phyloP scores from a whole-genome alignment of 2,113 vertebrate species.

The Arizona elegans region DNA sequence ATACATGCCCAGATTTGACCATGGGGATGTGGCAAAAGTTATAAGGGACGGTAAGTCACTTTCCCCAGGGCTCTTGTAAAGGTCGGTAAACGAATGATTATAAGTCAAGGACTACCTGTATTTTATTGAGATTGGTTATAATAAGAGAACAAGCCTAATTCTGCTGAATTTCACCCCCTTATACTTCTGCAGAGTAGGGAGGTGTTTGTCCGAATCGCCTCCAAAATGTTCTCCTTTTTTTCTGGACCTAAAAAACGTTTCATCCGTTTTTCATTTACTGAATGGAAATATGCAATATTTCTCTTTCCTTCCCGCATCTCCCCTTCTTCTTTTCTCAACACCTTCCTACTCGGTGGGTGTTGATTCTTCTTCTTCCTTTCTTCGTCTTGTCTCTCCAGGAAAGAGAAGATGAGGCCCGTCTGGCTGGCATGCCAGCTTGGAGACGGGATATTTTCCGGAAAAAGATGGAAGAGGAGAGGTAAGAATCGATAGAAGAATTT shows the following conservation, averaged over 20 bases:
- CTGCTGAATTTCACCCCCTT: background rate
- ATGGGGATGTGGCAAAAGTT: background rate
- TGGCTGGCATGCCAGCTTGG: slow-evolving; percentile 94
- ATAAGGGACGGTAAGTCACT: background rate
- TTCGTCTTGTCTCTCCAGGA: slow-evolving; percentile 72
- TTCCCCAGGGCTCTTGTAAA: background rate
- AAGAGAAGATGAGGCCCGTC: slow-evolving; percentile 81
- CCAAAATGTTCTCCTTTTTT: too few species aligned
- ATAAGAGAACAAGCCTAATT: background rate
- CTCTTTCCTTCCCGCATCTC: background rate
- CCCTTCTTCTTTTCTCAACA: background rate
- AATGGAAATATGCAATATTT: too few species aligned
- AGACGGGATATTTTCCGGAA: slow-evolving; percentile 94
- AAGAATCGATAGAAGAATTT: slow-evolving; percentile 49
- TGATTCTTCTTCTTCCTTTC: background rate
- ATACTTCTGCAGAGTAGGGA: background rate
- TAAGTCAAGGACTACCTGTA: too few species aligned
- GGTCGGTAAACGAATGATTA: rapidly evolving
- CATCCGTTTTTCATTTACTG: too few species aligned
- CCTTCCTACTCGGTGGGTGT: background rate
- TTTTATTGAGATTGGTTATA: background rate
- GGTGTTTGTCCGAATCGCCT: too few species aligned
- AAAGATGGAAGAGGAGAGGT: slow-evolving; percentile 95
- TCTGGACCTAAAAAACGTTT: too few species aligned
- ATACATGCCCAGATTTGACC: background rate